Evolutionary conservation across 1,140 invertebrate genomes (phyloP).

Genomic region (Papilio polytes): DNA sequence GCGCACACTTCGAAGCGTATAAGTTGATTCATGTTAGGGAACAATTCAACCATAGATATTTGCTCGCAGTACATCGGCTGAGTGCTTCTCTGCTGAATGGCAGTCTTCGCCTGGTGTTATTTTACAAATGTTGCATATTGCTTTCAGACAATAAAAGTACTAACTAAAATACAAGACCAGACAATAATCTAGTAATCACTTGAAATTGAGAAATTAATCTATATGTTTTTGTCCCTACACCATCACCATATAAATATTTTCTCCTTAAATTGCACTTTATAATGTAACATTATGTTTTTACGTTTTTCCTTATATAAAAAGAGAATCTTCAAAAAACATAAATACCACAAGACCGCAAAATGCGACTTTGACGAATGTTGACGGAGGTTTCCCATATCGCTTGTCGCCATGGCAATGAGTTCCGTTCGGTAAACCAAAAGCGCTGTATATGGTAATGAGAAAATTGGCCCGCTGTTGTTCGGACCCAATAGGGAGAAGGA

Average conservation of each 20-base stretch:
- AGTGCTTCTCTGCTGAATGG: conserved; percentile 61
- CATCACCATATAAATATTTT: no score
- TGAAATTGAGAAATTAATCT: no score
- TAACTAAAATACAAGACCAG: neutral
- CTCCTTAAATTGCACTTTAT: no score
- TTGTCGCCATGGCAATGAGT: conserved; percentile 46
- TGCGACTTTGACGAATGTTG: conserved; percentile 66
- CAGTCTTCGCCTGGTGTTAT: conserved; percentile 69
- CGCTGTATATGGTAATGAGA: conserved; percentile 61
- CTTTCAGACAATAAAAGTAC: neutral
- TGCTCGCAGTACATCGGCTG: conserved; percentile 79
- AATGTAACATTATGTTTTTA: no score
- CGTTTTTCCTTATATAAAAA: neutral
- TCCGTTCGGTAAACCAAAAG: conserved; percentile 53
- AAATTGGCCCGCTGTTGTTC: conserved; percentile 69
- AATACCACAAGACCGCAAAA: conserved; percentile 77
- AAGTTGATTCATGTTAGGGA: conserved; percentile 79
- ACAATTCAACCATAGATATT: conserved; percentile 80
- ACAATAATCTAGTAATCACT: no score
- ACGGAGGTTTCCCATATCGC: conserved; percentile 54
- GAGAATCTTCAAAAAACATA: conserved; percentile 39
- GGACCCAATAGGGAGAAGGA: conserved; percentile 51
- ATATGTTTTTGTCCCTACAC: no score
- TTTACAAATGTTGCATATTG: neutral
- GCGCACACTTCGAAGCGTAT: conserved; percentile 75